A percentile compares a stretch with the other conserved stretches of the same genome.
Evolutionary conservation across 2,797 vertebrate genomes (phyloP).

Genomic region (Avahi laniger): DNA sequence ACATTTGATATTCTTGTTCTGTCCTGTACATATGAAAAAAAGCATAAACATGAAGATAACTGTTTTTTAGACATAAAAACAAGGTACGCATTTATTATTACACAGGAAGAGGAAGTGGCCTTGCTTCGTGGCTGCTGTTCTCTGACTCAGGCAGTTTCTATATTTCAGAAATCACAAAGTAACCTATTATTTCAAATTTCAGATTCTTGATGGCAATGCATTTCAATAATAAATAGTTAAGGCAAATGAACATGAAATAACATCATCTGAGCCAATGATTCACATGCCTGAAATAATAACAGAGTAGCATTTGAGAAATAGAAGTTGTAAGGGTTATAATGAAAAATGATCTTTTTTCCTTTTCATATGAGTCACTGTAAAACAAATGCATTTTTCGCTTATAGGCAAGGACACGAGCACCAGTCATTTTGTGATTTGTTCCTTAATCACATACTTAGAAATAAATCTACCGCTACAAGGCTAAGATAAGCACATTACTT

Average conservation of each 20-base stretch:
- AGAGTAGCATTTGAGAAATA: not conserved
- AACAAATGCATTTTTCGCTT: conserved; percentile 19
- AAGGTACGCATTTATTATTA: not conserved
- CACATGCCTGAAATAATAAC: conserved; percentile 35
- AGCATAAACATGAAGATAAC: not conserved
- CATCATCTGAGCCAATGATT: conserved; percentile 45
- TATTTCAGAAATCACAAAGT: not conserved
- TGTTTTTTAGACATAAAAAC: not conserved
- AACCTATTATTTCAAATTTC: not conserved
- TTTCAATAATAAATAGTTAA: conserved; percentile 1
- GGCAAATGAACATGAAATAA: not conserved
- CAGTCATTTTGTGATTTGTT: conserved; percentile 7
- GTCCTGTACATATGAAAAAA: too few relatives aligned
- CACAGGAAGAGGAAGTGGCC: not conserved
- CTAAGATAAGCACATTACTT: not conserved
- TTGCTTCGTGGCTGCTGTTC: not conserved
- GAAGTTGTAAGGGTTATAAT: not conserved
- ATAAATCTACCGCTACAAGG: not conserved
- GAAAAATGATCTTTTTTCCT: conserved; percentile 40
- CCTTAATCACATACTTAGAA: conserved; percentile 44
- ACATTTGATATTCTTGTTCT: not conserved
- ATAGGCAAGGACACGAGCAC: not conserved
- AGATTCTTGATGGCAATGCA: not conserved
- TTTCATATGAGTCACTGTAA: conserved; percentile 28
- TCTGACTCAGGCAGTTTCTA: not conserved